phyloP scores from a whole-genome alignment of 1,140 invertebrate genomes.

The Diorhabda carinulata region DNA sequence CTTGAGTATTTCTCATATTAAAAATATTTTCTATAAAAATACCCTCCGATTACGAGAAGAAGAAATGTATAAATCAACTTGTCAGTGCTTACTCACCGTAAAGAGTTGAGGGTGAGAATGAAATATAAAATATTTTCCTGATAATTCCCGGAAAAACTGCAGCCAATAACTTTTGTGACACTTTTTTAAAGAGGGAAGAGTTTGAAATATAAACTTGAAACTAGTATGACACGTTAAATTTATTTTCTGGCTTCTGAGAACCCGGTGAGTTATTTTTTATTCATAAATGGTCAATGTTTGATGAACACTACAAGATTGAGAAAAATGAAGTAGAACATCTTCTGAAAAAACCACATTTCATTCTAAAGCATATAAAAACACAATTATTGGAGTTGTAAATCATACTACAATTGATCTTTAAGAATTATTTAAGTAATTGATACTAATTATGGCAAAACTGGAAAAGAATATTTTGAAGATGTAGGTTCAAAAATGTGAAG shows the following conservation, averaged over 20 bases:
- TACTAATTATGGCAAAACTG: too few relatives aligned
- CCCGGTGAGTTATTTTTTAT: neutral
- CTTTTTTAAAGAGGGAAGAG: neutral
- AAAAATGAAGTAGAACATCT: too few relatives aligned
- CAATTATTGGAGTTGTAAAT: too few relatives aligned
- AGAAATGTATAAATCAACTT: constrained; percentile 3
- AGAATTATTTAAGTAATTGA: too few relatives aligned
- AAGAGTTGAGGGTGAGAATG: neutral
- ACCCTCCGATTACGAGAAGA: neutral
- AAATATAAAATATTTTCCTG: neutral
- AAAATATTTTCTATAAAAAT: too few relatives aligned
- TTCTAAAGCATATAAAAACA: too few relatives aligned
- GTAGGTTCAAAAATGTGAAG: too few relatives aligned
- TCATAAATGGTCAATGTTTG: neutral
- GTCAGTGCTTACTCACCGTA: neutral
- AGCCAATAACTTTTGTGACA: neutral
- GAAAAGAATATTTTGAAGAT: too few relatives aligned
- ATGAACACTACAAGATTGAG: too few relatives aligned
- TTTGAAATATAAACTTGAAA: neutral
- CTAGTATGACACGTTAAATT: neutral
- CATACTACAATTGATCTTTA: too few relatives aligned
- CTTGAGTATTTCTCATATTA: too few relatives aligned
- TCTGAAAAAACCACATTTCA: too few relatives aligned
- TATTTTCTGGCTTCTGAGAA: neutral
- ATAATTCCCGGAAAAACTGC: neutral